phyloP scores from a whole-genome alignment of 2,888 invertebrate genomes.

The Ctena decussata region DNA sequence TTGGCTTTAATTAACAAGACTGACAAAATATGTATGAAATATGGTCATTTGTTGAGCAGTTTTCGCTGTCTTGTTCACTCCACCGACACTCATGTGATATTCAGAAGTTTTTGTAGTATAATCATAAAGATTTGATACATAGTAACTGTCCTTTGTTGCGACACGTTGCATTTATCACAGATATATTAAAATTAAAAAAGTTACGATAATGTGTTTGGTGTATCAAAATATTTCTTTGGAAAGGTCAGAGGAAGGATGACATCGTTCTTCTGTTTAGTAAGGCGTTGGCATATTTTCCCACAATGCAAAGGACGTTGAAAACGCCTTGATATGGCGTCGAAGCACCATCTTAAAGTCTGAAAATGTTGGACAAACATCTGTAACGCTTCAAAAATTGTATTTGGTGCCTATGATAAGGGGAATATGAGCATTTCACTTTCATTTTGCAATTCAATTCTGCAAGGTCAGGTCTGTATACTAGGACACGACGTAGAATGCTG shows the following conservation, averaged over 20 bases:
- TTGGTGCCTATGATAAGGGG: too few relatives aligned
- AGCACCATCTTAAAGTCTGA: too few relatives aligned
- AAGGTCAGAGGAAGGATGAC: neutral
- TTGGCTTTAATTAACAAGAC: constrained; percentile 50
- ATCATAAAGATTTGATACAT: constrained; percentile 19
- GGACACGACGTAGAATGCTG: too few relatives aligned
- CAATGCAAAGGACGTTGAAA: too few relatives aligned
- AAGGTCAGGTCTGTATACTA: too few relatives aligned
- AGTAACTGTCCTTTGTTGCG: constrained; percentile 29
- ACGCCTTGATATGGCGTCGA: too few relatives aligned
- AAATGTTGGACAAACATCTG: too few relatives aligned
- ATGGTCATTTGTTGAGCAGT: constrained; percentile 15
- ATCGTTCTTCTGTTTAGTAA: too few relatives aligned
- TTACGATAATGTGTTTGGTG: neutral
- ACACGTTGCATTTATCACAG: constrained; percentile 22
- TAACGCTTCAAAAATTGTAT: too few relatives aligned
- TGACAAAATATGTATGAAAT: constrained; percentile 36
- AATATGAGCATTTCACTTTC: too few relatives aligned
- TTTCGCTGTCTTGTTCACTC: neutral
- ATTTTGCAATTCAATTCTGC: too few relatives aligned
- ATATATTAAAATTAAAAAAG: neutral
- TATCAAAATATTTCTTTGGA: neutral
- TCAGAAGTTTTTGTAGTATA: neutral
- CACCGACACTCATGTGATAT: neutral
- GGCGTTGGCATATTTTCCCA: too few relatives aligned